Base-by-base conservation (phyloP, 2,888 invertebrate species). In the Cryptops parisi region DNA sequence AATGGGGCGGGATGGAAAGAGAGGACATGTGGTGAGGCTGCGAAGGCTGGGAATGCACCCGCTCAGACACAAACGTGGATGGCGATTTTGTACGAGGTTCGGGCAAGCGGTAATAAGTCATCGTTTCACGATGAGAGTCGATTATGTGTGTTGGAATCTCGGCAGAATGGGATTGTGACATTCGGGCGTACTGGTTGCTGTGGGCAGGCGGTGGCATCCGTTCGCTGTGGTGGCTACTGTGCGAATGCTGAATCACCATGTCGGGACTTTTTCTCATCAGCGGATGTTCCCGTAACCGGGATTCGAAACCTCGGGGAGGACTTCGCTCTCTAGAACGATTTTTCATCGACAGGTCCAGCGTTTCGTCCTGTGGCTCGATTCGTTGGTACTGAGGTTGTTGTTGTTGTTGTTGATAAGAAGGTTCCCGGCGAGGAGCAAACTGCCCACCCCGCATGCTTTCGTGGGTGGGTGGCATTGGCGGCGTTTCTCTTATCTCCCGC, bases 31-130 rank as follows among this genome's bases (percentile, higher is more conserved):
- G 58, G 60, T 57, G 57, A 57, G 25, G 58, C 39, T 21, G 58
- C 24, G 59, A 54, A 3, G 58, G 54, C 17, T 60, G 54, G 15
- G 12, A 26, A 23, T 41, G 51, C 12, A 22, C 46, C 5, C 54
- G 54, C 53, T 63, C 59, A 47, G 60, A 22, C 3, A 61, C 59
- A 23, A 60, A 62, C 17, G 62, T 54, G 12, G 64, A 59, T 4
- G 64, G 62, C 27, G 62, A 62, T 53, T 65, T 61, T 40, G 56
- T 58, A 39, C 62, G 58, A 1, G 57, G 54, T 26, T 57, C 57
- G 5, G 41, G 38, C 24, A 41, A 49, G 19, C 57, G 46, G 22
- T 57, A 27, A 19, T 43, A 22, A 51, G 58, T 58, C 50, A 58
- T 58, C 5, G 53, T 3, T 6, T 62, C 61, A n/a, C 58, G 52